Percentiles rank a stretch among this genome's conserved stretches.
phyloP scores from a whole-genome alignment of 2,797 vertebrate genomes.

The Buphagus erythrorhynchus region DNA sequence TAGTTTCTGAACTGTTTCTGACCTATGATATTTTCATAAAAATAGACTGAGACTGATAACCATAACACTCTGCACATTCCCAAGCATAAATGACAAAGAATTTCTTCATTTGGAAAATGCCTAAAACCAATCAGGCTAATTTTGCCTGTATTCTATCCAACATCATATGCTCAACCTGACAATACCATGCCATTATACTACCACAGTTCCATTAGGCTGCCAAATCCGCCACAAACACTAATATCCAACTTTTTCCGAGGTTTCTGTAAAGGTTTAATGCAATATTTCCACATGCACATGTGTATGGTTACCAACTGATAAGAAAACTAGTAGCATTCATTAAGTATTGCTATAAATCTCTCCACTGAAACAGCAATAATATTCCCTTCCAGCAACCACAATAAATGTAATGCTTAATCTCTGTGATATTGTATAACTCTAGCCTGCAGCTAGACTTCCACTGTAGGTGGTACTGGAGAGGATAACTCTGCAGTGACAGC shows the following conservation, averaged over 20 bases:
- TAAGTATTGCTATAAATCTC: constrained; percentile 71
- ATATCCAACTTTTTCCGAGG: constrained; percentile 40
- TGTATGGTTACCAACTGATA: constrained; percentile 56
- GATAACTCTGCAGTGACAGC: constrained; percentile 24
- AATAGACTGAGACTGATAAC: constrained; percentile 20
- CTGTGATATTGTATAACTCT: constrained; percentile 55
- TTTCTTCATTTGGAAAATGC: constrained; percentile 35
- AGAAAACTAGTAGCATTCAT: constrained; percentile 64
- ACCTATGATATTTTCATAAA: constrained; percentile 42
- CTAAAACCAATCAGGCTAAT: not conserved
- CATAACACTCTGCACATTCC: constrained; percentile 14
- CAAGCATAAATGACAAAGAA: constrained; percentile 4
- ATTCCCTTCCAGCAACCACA: constrained; percentile 62
- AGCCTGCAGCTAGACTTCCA: constrained; percentile 39
- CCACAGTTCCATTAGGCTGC: not conserved
- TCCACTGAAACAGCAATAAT: constrained; percentile 62
- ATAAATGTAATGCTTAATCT: constrained; percentile 67
- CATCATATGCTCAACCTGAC: not conserved
- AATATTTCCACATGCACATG: constrained; percentile 18
- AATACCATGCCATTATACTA: not conserved
- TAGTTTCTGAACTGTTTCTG: constrained; percentile 31
- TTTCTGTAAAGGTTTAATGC: constrained; percentile 35
- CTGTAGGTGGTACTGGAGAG: constrained; percentile 25
- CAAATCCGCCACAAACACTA: constrained; percentile 30
- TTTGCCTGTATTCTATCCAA: not conserved